phyloP scores from a whole-genome alignment of 2,113 vertebrate species.

The Apaloderma vittatum region DNA sequence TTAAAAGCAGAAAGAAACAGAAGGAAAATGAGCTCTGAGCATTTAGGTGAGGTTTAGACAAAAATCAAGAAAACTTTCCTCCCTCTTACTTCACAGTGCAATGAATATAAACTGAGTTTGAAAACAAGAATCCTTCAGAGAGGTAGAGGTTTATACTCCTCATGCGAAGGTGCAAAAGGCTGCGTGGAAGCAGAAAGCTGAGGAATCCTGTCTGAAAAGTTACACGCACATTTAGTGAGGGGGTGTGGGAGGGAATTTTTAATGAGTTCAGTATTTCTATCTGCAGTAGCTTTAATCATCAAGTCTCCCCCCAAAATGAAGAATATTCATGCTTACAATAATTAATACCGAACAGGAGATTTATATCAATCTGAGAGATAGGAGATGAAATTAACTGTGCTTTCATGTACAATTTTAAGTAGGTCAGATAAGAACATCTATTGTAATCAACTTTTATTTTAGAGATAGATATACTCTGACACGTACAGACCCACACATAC shows the following conservation, averaged over 20 bases:
- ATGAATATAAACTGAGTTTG: background rate
- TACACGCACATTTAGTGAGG: background rate
- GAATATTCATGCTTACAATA: conserved; percentile 69
- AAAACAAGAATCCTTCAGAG: background rate
- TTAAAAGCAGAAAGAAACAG: background rate
- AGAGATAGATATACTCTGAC: conserved; percentile 50
- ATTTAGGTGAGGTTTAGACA: background rate
- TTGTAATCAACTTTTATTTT: conserved; percentile 74
- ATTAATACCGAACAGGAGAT: conserved; percentile 78
- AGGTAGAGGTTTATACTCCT: background rate
- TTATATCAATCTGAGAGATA: conserved; percentile 77
- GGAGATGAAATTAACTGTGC: conserved; percentile 74
- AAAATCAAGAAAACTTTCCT: background rate
- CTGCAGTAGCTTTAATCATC: conserved; percentile 41
- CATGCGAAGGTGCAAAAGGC: background rate
- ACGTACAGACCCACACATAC: background rate
- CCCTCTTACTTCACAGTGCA: background rate
- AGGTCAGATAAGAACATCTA: conserved; percentile 78
- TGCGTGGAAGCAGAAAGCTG: background rate
- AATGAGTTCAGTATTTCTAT: conserved; percentile 31
- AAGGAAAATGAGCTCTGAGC: background rate
- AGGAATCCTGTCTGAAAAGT: background rate
- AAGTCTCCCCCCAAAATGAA: conserved; percentile 41
- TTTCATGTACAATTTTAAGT: conserved; percentile 77
- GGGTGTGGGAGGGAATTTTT: conserved; percentile 19